Base-by-base conservation (phyloP, 2,113 vertebrate genomes). In the Zosterops japonicus region DNA sequence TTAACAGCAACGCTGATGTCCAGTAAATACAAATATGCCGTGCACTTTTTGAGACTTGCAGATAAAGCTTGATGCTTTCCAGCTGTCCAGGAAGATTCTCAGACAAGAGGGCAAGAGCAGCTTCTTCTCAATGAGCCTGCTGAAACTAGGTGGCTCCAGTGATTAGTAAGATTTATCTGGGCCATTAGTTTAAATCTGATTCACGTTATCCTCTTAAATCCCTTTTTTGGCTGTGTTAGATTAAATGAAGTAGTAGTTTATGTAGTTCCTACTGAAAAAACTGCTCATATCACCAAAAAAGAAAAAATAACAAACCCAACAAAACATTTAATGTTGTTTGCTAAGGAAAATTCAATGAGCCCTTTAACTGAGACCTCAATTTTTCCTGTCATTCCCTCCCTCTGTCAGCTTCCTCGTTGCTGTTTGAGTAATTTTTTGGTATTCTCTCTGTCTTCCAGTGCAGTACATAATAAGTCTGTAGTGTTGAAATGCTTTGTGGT, bases 181-280 rank as follows among this genome's bases (percentile, higher is more conserved):
- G 60, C 55, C 65, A 59, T 87, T 90, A 49, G 11, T 87, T 95
- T 52, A 93, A 91, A 94, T 82, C 79, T 64, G 82, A 85, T 75
- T 82, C 65, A 18, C 2, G 2, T 20, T 87, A 71, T 59, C 42
- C 14, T 79, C 49, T 42, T 85, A 78, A 91, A 90, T 60, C 31
- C 50, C 28, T 81, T 78, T 78, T 90, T 78, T 53, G 44, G 11
- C 33, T 57, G 22, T n/a, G 46, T 69, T 57, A 87, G 60, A 84
- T 67, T 78, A 93, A 91, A 78, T 41, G 27, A 65, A 89, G 46
- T 36, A 53, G 46, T n/a, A 42, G 42, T 33, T 71, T 69, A 42
- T 70, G 20, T 63, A 50, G 47, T 46, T 87, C 22, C 77, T 70
- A 50, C 69, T 61, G 47, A 55, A 63, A 78, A 85, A 75, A 53